Evolutionary conservation across 1,140 invertebrate genomes (phyloP).

Genomic region (Drosophila equinoxialis): DNA sequence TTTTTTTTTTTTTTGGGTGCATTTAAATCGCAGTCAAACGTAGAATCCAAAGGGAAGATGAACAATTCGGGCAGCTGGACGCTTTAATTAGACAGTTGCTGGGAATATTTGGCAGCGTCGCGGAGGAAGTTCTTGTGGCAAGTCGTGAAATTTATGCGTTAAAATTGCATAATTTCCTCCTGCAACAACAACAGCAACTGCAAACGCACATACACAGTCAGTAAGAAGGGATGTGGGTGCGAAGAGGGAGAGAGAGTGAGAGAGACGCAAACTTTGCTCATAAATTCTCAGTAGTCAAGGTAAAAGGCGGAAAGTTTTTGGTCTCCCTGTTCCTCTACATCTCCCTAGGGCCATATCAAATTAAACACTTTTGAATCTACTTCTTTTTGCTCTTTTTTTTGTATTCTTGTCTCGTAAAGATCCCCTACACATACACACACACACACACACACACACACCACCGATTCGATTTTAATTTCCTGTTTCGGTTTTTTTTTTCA

Average conservation of each 20-base stretch:
- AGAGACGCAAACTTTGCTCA: slow-evolving; percentile 59
- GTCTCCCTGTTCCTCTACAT: slow-evolving; percentile 27
- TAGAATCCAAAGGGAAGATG: not conserved
- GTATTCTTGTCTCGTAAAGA: slow-evolving; percentile 8
- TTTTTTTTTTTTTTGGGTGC: slow-evolving; percentile 20
- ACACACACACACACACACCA: not conserved
- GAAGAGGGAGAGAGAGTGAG: slow-evolving; percentile 5
- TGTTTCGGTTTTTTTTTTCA: slow-evolving; percentile 56
- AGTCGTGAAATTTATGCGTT: slow-evolving; percentile 76
- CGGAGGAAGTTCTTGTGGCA: slow-evolving; percentile 36
- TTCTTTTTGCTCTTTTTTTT: not conserved
- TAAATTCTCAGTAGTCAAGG: slow-evolving; percentile 75
- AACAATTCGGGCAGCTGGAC: slow-evolving; percentile 52
- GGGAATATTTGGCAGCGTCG: slow-evolving; percentile 25
- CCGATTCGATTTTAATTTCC: slow-evolving; percentile 76
- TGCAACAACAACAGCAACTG: slow-evolving; percentile 22
- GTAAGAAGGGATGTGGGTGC: slow-evolving; percentile 1
- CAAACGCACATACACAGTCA: slow-evolving; percentile 24
- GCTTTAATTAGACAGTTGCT: slow-evolving; percentile 76
- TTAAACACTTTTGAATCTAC: slow-evolving; percentile 64
- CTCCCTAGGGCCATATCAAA: slow-evolving; percentile 60
- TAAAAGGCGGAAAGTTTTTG: slow-evolving; percentile 70
- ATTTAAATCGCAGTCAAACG: slow-evolving; percentile 46
- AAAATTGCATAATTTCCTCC: slow-evolving; percentile 75
- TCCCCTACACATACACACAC: slow-evolving; percentile 16